Base-by-base conservation (phyloP, 2,888 invertebrate species). In the Corythucha ciliata region DNA sequence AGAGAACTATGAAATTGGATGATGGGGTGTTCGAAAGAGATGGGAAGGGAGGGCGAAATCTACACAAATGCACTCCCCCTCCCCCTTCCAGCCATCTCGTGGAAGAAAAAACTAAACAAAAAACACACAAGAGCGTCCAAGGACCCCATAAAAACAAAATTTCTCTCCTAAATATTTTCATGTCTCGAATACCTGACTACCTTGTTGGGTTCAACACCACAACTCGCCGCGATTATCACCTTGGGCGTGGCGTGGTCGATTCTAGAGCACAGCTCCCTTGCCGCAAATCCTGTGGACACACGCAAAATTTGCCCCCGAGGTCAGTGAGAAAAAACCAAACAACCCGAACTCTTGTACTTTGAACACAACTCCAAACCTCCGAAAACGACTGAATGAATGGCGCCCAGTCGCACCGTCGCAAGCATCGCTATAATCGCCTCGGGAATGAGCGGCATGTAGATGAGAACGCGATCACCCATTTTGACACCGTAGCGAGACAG, bases 371-470 rank as follows among this genome's bases (percentile, higher is more conserved):
- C 58, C 60, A 68, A 67, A 82, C 86, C 90, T 65, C 93, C 94
- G 70, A 94, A 94, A 0, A 94, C 93, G 0, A 93, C 85, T 0
- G 90, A 90, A 66, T 94, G 93, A n/a, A 90, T 75, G 2, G 90
- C 93, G 0, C 93, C 94, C 8, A 93, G 72, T 39, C 94, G 73
- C 29, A 82, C 86, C 2, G 83, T 82, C 1, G 93, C 92, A 61
- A 93, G 68, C 83, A 93, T 92, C 1, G 91, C 80, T 46, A 91
- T 76, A 39, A 92, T 77, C 0, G 90, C 84, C 68, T 93, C 89
- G 0, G 93, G 92, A 41, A 93, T 85, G 52, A 93, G 76, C 0
- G 93, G 93, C 93, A 94, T 93, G 68, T 93, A 93, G 63, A 94
- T 88, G 2, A 93, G 74, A 1, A 94, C 88, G 1, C 84, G 71